A percentile compares a stretch with the other conserved stretches of the same genome.
Evolutionary conservation across 1,140 invertebrate species (phyloP).

Genomic region (Brachionus asplanchnoidis): DNA sequence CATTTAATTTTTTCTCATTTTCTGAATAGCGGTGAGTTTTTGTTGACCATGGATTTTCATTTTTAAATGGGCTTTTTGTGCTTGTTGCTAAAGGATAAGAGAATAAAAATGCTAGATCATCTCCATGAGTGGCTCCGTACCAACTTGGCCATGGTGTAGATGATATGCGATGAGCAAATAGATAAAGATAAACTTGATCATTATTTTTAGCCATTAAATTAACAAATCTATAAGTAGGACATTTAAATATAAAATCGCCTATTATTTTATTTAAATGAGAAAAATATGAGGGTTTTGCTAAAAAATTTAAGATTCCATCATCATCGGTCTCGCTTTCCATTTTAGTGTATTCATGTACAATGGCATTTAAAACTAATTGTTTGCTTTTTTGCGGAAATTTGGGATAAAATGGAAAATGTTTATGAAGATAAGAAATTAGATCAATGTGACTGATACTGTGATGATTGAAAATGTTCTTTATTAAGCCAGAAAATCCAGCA

Average conservation of each 20-base stretch:
- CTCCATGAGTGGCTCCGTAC: conserved; percentile 39
- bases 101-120: conserved; percentile 85
- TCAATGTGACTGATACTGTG: conserved; percentile 45
- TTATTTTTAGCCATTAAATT: conserved; percentile 74
- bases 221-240: conserved; percentile 86
- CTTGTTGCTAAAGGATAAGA: conserved; percentile 67
- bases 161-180: conserved; percentile 71
- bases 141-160: conserved; percentile 24
- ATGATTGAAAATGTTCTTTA: conserved; percentile 49
- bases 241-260: conserved; percentile 91
- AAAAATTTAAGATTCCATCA: not conserved
- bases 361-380: conserved; percentile 56
- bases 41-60: conserved; percentile 11
- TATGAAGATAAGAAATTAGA: conserved; percentile 50
- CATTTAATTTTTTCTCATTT: conserved; percentile 28
- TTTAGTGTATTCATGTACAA: conserved; percentile 56
- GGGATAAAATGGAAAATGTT: conserved; percentile 76
- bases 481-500: not conserved
- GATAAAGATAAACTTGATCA: conserved; percentile 82
- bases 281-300: conserved; percentile 9
- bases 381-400: not conserved
- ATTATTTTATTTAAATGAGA: not conserved
- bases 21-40: not conserved
- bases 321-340: not conserved
- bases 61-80: not conserved